Conservation (phyloP, 2,113 vertebrate species). For the Sialia sialis region DNA sequence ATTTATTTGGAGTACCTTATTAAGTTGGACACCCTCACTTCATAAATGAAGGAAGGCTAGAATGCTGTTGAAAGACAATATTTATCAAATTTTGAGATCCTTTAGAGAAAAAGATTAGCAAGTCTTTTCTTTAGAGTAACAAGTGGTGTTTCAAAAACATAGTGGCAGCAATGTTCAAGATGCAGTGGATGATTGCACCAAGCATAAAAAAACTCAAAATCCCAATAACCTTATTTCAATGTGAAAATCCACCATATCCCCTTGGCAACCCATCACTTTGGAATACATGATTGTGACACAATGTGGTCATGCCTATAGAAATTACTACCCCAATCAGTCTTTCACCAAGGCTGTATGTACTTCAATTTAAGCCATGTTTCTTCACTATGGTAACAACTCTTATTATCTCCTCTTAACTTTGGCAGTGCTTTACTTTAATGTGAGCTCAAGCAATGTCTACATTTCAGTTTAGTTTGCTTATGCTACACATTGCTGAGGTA, state of each 20-base stretch:
- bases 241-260: neutral
- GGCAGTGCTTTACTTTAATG: neutral
- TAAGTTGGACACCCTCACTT: neutral
- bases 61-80: neutral
- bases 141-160: neutral
- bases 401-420: neutral
- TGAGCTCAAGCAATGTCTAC: neutral
- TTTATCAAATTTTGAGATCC: neutral
- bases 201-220: neutral
- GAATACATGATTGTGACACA: neutral
- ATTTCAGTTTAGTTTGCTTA: neutral
- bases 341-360: neutral
- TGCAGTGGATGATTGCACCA: neutral
- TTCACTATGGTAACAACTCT: neutral
- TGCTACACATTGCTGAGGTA: neutral
- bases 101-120: neutral
- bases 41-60: neutral
- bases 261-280: neutral
- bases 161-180: rapidly evolving
- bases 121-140: neutral
- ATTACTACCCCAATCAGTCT: neutral
- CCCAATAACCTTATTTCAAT: neutral
- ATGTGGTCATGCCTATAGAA: neutral
- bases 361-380: neutral
- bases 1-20: neutral